Evolutionary conservation across 2,113 vertebrate genomes (phyloP).

Genomic region (Microcebus jonahi): DNA sequence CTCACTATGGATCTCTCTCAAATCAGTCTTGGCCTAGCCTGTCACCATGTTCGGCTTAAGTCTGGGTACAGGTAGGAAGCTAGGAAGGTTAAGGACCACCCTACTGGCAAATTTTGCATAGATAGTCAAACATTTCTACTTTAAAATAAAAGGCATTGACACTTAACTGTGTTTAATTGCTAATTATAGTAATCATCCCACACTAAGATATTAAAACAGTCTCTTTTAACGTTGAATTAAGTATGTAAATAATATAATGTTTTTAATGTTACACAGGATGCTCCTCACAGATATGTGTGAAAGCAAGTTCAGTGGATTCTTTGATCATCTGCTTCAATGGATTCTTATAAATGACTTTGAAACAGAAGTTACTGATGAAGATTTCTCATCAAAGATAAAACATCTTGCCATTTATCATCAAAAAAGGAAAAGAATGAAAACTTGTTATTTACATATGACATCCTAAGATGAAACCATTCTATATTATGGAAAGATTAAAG

Average conservation of each 20-base stretch:
- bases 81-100: not conserved
- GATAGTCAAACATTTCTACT: not conserved
- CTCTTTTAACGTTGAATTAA: not conserved
- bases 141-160: not conserved
- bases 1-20: not conserved
- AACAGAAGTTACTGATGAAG: slow-evolving; percentile 18
- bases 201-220: not conserved
- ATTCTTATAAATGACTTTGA: slow-evolving; percentile 6
- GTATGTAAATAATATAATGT: not conserved
- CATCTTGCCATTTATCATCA: not conserved
- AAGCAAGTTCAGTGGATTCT: not conserved
- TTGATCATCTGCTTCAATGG: not conserved
- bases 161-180: not conserved
- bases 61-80: not conserved
- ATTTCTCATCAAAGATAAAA: not conserved
- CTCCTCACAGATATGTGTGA: not conserved
- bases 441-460: not conserved
- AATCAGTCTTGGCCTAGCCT: not conserved
- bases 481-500: slow-evolving; percentile 26
- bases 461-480: slow-evolving; percentile 22
- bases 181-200: not conserved
- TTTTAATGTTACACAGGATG: not conserved
- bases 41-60: not conserved
- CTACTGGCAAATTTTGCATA: not conserved
- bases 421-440: slow-evolving; percentile 22